Conservation (phyloP, 2,888 invertebrate genomes). For the Dynastes grantii region DNA sequence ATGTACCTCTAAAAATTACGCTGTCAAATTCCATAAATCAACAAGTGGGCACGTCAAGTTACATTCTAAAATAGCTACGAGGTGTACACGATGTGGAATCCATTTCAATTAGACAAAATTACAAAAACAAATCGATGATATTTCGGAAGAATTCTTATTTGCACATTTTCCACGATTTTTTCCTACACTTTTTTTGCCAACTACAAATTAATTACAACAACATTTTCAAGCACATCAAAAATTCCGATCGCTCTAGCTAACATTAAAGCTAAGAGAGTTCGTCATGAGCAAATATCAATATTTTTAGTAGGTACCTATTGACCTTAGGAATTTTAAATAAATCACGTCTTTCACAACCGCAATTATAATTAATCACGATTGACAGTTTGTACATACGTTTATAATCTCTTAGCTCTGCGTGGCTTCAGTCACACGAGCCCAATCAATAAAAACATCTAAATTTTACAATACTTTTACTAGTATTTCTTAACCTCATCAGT, state of each 20-base stretch:
- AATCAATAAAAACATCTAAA: neutral
- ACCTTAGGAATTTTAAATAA: conserved; percentile 39
- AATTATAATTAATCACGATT: conserved; percentile 29
- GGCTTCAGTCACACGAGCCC: neutral
- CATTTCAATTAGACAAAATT: neutral
- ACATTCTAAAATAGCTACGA: too few species aligned
- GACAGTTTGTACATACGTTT: conserved; percentile 20
- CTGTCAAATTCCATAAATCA: too few species aligned
- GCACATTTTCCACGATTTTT: too few species aligned
- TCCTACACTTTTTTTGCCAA: neutral
- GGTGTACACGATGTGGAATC: neutral
- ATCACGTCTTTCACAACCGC: conserved; percentile 28
- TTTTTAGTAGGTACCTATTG: conserved; percentile 16
- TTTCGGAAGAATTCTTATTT: neutral
- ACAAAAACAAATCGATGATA: neutral
- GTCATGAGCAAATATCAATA: conserved; percentile 33
- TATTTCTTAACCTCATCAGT: neutral
- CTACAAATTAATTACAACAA: neutral
- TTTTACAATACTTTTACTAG: neutral
- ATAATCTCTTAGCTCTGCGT: neutral
- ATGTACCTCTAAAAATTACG: too few species aligned
- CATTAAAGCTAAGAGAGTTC: neutral
- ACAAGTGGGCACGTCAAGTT: too few species aligned
- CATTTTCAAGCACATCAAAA: conserved; percentile 10
- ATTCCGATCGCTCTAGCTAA: neutral